Evolutionary conservation across 2,113 vertebrate species (phyloP).

Genomic region (Panurus biarmicus): DNA sequence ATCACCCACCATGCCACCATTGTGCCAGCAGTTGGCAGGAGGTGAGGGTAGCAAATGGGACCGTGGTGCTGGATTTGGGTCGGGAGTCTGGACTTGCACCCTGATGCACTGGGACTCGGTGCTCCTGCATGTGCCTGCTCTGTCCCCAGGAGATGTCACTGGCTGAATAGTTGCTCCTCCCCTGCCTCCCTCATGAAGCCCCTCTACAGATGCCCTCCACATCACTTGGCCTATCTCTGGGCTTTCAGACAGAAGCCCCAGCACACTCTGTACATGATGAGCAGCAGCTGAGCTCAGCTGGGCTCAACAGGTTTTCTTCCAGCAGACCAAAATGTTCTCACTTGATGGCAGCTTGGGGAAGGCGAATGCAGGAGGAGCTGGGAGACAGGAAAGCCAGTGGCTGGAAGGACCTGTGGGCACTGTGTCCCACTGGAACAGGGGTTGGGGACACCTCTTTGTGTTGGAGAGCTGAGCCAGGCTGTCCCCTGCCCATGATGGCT

Average conservation of each 20-base stretch:
- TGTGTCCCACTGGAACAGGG: rapidly evolving
- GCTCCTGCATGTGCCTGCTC: not conserved
- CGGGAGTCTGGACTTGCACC: rapidly evolving
- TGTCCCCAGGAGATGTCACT: not conserved
- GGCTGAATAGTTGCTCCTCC: not conserved
- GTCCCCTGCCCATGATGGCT: rapidly evolving
- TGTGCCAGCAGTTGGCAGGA: not conserved
- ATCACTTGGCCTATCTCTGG: not conserved
- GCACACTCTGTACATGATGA: not conserved
- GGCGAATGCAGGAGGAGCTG: rapidly evolving
- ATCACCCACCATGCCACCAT: not conserved
- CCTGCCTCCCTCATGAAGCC: rapidly evolving
- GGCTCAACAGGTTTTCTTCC: not conserved
- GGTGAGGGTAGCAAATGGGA: not conserved
- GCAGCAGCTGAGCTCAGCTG: not conserved
- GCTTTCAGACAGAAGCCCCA: rapidly evolving
- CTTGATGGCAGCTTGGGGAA: not conserved
- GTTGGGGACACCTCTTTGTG: not conserved
- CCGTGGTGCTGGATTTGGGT: rapidly evolving
- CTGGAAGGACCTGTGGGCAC: not conserved
- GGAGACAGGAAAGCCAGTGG: not conserved
- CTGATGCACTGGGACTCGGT: rapidly evolving
- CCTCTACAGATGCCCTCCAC: not conserved
- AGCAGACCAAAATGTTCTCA: not conserved
- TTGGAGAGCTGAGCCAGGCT: not conserved